Evolutionary conservation across 2,888 invertebrate genomes (phyloP).

Genomic region (Prosopocoilus inquinatus): DNA sequence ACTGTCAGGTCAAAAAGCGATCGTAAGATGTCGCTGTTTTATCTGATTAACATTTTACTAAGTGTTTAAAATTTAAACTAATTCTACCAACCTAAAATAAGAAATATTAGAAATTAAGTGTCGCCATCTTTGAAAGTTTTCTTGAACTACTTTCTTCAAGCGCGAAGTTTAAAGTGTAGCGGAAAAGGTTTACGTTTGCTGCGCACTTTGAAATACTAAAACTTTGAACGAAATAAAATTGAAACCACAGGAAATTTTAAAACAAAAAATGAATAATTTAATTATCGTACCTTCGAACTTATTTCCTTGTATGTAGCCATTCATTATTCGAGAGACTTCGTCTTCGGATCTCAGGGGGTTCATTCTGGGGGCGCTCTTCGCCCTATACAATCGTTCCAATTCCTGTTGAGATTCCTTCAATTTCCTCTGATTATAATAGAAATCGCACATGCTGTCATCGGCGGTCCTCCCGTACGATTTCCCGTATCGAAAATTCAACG

Average conservation of each 20-base stretch:
- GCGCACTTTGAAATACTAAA: no score
- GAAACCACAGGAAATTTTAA: neutral
- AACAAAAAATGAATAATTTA: neutral
- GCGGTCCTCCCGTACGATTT: conserved; percentile 60
- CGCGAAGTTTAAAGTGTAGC: no score
- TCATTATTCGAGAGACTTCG: conserved; percentile 55
- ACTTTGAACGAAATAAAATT: no score
- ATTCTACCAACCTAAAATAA: no score
- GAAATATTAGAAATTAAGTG: no score
- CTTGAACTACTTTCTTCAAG: no score
- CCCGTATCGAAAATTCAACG: conserved; percentile 64
- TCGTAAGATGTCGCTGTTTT: no score
- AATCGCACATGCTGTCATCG: conserved; percentile 61
- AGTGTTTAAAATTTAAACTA: no score
- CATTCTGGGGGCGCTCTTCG: conserved; percentile 59
- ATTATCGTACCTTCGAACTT: conserved; percentile 20
- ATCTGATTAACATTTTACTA: no score
- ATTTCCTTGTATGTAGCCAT: conserved; percentile 49
- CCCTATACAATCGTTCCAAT: conserved; percentile 53
- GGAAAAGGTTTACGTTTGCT: no score
- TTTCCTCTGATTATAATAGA: conserved; percentile 32
- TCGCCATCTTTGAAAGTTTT: no score
- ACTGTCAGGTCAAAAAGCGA: no score
- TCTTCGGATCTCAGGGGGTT: conserved; percentile 57
- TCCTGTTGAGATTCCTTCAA: conserved; percentile 33